Percentiles rank a stretch among this genome's conserved stretches.
phyloP scores from a whole-genome alignment of 1,140 invertebrate species.

The Zophobas morio region DNA sequence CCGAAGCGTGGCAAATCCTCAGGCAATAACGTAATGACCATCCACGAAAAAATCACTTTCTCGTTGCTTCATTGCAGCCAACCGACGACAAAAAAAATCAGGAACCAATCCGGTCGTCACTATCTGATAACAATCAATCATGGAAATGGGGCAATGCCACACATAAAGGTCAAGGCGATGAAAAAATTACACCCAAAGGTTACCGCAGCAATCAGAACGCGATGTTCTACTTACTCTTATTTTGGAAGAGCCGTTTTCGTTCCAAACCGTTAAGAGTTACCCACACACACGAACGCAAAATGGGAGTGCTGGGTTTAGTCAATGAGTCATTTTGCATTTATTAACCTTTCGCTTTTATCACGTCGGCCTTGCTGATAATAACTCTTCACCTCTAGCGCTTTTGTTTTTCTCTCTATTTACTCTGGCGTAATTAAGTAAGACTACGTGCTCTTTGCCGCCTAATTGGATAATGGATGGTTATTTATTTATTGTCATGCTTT shows the following conservation, averaged over 20 bases:
- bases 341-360: not conserved
- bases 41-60: conserved; percentile 20
- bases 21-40: conserved; percentile 18
- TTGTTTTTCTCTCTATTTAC: not conserved
- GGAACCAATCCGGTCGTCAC: too few relatives aligned
- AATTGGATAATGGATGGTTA: conserved; percentile 26
- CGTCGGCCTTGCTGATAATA: not conserved
- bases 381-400: not conserved
- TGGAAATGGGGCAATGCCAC: conserved; percentile 7
- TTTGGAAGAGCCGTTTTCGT: not conserved
- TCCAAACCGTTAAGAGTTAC: conserved; percentile 15
- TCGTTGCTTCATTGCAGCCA: not conserved
- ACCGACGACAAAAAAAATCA: not conserved
- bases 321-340: too few relatives aligned
- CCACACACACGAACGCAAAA: not conserved
- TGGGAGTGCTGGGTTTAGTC: too few relatives aligned
- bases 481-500: conserved; percentile 22
- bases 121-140: too few relatives aligned
- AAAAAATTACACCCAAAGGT: not conserved
- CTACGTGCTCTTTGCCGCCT: not conserved
- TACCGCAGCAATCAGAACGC: conserved; percentile 17
- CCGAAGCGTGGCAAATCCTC: conserved; percentile 19
- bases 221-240: conserved; percentile 17
- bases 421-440: too few relatives aligned
- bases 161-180: conserved; percentile 8